Percentiles rank a stretch among this genome's conserved stretches.
Conservation (phyloP, 2,797 vertebrate species). For the Chrosomus eos region DNA sequence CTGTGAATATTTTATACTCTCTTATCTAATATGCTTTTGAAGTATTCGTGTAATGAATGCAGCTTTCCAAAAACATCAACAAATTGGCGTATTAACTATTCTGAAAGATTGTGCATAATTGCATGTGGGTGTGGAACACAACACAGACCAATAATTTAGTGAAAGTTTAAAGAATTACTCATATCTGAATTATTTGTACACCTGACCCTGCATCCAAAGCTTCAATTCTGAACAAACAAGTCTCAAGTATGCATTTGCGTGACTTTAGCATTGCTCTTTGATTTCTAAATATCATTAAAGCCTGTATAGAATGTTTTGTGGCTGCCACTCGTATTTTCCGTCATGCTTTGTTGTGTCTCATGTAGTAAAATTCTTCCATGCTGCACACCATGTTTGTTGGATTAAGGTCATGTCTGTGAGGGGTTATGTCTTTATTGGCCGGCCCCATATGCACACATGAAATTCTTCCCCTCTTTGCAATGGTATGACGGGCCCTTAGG, state of each 20-base stretch:
- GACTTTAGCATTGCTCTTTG: slow-evolving; percentile 38
- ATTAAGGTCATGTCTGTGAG: slow-evolving; percentile 75
- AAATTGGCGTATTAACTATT: slow-evolving; percentile 7
- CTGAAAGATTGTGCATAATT: slow-evolving; percentile 8
- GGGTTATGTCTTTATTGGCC: slow-evolving; percentile 74
- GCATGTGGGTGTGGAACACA: slow-evolving; percentile 4
- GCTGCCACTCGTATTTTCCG: slow-evolving; percentile 61
- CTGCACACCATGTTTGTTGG: slow-evolving; percentile 65
- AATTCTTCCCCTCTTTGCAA: slow-evolving; percentile 71
- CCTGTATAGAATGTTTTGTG: slow-evolving; percentile 52
- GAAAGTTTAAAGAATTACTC: slow-evolving; percentile 18
- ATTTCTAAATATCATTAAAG: slow-evolving; percentile 49
- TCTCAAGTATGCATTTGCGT: slow-evolving; percentile 2
- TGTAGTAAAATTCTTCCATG: slow-evolving; percentile 67
- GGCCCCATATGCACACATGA: slow-evolving; percentile 67
- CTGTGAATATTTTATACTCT: slow-evolving; percentile 38
- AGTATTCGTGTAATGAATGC: slow-evolving; percentile 14
- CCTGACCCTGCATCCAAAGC: neutral
- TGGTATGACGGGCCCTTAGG: slow-evolving; percentile 74
- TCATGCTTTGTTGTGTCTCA: slow-evolving; percentile 71
- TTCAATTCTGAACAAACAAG: slow-evolving; percentile 29
- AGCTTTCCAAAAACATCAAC: slow-evolving; percentile 21
- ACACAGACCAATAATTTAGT: neutral
- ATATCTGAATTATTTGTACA: slow-evolving; percentile 10
- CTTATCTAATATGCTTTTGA: slow-evolving; percentile 12